Base-by-base conservation (phyloP, 2,888 invertebrate genomes). In the Steinernema scapterisci region DNA sequence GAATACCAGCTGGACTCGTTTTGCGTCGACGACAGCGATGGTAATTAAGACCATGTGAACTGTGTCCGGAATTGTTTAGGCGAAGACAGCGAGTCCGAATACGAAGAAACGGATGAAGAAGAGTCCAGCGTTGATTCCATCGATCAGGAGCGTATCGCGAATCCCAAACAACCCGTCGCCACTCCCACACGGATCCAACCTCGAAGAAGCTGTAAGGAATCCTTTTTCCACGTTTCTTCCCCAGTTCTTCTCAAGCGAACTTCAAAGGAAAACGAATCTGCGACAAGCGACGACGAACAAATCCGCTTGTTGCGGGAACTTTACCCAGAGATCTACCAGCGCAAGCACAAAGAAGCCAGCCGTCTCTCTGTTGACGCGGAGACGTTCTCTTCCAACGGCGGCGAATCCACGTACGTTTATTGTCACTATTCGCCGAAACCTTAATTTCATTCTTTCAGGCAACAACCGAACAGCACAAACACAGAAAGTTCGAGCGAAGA, bases 1-100 rank as follows among this genome's bases (percentile, higher is more conserved):
- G 56, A 63, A n/a, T 73, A 73, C 44, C 21, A 56, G 9, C 27
- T 46, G 11, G 73, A 73, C 56, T 56, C 56, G 19, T 73, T 73
- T 21, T 73, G 73, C 56, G 63, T 73, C 7, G 56, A 23, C 2
- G 73, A 73, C 54, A 63, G 56, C 45, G 73, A 52, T 38, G 38
- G 38, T 38, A 38, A 38, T 3, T 38, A 9, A n/a, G 38, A 38
- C 3, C 9, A 38, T 6, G 38, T 9, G 38, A 9, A 38, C 9
- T 9, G 9, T 38, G 38, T 38, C 38, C 9, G 38, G 9, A 38
- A 38, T 38, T 38, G 9, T 38, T 38, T 9, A 38, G 38, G 38
- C 38, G 9, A 9, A 38, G 38, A 54, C 6, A 11, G 27, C n/a
- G 52, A 43, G 16, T 21, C 52, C 23, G 63, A 63, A 1, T 27